Percentiles rank a stretch among this genome's conserved stretches.
These are phyloP conservation scores for Zaprionus vittiger DNA, from an alignment of 1,140 invertebrate species.

Conservation along the genomic window DNA sequence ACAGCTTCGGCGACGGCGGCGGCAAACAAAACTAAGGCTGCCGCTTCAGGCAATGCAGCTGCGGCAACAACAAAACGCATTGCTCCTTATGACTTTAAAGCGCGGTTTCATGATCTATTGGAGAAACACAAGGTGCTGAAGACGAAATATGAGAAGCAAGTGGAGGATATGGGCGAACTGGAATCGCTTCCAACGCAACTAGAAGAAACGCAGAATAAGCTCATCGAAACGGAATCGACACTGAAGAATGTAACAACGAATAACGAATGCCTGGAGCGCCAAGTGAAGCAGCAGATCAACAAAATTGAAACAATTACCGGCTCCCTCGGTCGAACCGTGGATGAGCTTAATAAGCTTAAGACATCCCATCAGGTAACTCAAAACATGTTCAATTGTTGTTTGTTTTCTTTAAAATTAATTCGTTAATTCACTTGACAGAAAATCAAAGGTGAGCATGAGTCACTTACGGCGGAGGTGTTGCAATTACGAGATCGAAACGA, in stretches of 20 bases:
- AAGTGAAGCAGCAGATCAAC: conserved; percentile 61
- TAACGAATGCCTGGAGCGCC: conserved; percentile 62
- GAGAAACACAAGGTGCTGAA: conserved; percentile 86
- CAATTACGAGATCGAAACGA: conserved; percentile 63
- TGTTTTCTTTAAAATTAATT: neutral
- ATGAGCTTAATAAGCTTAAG: conserved; percentile 59
- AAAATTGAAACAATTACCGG: conserved; percentile 83
- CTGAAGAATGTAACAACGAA: conserved; percentile 52
- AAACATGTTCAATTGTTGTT: neutral
- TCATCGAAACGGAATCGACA: conserved; percentile 48
- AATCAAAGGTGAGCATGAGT: conserved; percentile 64
- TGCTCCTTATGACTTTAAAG: conserved; percentile 87
- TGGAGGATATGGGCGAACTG: conserved; percentile 85
- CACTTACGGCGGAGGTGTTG: conserved; percentile 66
- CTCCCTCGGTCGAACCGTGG: conserved; percentile 73
- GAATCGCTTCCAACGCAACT: conserved; percentile 82
- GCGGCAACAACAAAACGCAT: conserved; percentile 80
- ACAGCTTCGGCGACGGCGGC: neutral
- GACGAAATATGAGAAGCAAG: conserved; percentile 85
- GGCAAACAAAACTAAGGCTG: conserved; percentile 38
- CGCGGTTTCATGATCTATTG: conserved; percentile 86
- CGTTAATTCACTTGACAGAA: conserved; percentile 37
- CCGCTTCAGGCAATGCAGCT: neutral
- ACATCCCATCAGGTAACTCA: conserved; percentile 50
- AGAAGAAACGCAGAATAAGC: conserved; percentile 82